Evolutionary conservation across 1,140 invertebrate species (phyloP).

Genomic region (Drosophila biarmipes): DNA sequence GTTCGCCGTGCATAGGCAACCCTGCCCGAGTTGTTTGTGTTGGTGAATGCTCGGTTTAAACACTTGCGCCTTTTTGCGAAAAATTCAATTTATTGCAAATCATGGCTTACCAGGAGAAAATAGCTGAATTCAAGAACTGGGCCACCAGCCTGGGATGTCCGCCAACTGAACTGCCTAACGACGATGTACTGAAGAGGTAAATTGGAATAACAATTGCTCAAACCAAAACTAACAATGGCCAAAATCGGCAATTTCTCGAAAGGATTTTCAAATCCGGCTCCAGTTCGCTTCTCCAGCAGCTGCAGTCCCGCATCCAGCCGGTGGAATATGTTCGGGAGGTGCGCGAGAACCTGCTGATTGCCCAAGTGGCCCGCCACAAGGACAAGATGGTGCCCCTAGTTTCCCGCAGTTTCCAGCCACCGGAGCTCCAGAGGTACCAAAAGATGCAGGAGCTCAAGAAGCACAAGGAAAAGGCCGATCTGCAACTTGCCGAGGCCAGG

Average conservation of each 20-base stretch:
- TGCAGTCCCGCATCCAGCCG: conserved; percentile 63
- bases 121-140: conserved; percentile 59
- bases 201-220: background rate
- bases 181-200: conserved; percentile 73
- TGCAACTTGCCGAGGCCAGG: conserved; percentile 39
- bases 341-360: conserved; percentile 66
- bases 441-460: conserved; percentile 63
- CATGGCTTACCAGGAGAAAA: conserved; percentile 67
- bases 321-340: conserved; percentile 59
- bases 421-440: conserved; percentile 62
- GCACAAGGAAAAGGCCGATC: conserved; percentile 40
- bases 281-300: conserved; percentile 53
- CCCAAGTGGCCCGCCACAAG: conserved; percentile 55
- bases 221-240: background rate
- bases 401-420: conserved; percentile 59
- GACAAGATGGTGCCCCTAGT: conserved; percentile 60
- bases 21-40: background rate
- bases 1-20: background rate
- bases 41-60: conserved; percentile 10
- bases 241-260: conserved; percentile 2
- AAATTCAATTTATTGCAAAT: conserved; percentile 6
- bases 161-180: conserved; percentile 52
- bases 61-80: conserved; percentile 10
- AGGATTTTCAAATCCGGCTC: conserved; percentile 76
- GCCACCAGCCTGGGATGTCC: conserved; percentile 71